phyloP scores from a whole-genome alignment of 30 jellyfish, hydroid and myxozoan species.

The Cassiopea andromeda region DNA sequence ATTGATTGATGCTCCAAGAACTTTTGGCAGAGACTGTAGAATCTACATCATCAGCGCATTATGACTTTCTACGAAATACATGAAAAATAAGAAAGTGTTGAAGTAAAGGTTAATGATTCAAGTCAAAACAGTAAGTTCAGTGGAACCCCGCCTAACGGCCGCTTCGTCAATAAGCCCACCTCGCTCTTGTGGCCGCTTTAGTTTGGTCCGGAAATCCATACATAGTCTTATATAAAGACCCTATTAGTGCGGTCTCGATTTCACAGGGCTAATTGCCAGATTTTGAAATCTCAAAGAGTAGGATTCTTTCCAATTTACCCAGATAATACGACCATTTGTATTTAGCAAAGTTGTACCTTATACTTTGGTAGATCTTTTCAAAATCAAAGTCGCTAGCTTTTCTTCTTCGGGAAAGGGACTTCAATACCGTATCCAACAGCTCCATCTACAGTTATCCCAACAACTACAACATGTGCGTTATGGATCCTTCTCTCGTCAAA shows the following conservation, averaged over 20 bases:
- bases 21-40: too few species aligned
- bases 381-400: too few species aligned
- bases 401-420: too few species aligned
- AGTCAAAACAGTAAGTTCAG: neutral
- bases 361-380: too few species aligned
- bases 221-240: constrained; percentile 36
- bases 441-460: too few species aligned
- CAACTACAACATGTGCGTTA: too few species aligned
- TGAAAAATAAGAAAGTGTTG: too few species aligned
- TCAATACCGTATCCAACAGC: too few species aligned
- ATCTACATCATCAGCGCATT: too few species aligned
- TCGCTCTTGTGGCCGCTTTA: constrained; percentile 34
- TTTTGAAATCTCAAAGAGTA: constrained; percentile 8
- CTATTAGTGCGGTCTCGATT: constrained; percentile 34
- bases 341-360: neutral
- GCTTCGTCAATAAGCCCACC: constrained; percentile 23
- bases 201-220: constrained; percentile 34
- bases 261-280: constrained; percentile 18
- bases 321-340: constrained; percentile 8
- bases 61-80: too few species aligned
- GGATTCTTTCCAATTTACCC: constrained; percentile 4
- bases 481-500: too few species aligned
- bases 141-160: constrained; percentile 50
- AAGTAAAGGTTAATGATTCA: neutral
- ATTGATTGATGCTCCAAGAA: too few species aligned